phyloP scores from a whole-genome alignment of 2,888 invertebrate species.

The Ptilodon capucinus region DNA sequence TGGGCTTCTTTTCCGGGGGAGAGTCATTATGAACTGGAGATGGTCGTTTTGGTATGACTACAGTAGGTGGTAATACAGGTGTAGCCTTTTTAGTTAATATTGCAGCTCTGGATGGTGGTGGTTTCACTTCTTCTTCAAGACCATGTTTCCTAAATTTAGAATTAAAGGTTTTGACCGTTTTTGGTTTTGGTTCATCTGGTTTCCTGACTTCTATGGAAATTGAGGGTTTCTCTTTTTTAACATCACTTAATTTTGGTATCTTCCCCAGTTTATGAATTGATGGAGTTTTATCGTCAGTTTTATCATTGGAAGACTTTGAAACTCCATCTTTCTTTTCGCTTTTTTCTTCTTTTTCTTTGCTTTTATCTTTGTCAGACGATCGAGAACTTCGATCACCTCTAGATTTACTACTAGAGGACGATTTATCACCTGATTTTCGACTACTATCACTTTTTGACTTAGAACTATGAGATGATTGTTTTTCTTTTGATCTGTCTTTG shows the following conservation, averaged over 20 bases:
- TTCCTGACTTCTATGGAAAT: slow-evolving; percentile 92
- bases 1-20: slow-evolving; percentile 90
- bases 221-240: slow-evolving; percentile 87
- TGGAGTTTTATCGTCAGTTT: slow-evolving; percentile 86
- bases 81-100: slow-evolving; percentile 82
- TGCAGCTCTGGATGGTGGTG: slow-evolving; percentile 89
- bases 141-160: slow-evolving; percentile 96
- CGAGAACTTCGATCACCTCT: slow-evolving; percentile 58
- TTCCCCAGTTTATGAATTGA: slow-evolving; percentile 89
- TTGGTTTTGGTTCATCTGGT: slow-evolving; percentile 88
- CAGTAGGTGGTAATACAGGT: slow-evolving; percentile 69
- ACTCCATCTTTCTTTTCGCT: slow-evolving; percentile 45
- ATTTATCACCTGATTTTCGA: slow-evolving; percentile 53
- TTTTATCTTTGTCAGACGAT: slow-evolving; percentile 55
- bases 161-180: slow-evolving; percentile 95
- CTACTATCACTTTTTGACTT: slow-evolving; percentile 69
- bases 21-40: slow-evolving; percentile 75
- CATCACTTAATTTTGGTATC: slow-evolving; percentile 87
- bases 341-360: slow-evolving; percentile 49
- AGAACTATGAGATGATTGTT: slow-evolving; percentile 60
- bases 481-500: slow-evolving; percentile 22
- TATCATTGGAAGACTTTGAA: slow-evolving; percentile 77
- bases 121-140: slow-evolving; percentile 92
- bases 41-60: slow-evolving; percentile 73
- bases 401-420: slow-evolving; percentile 57